Base-by-base conservation (phyloP, 2,113 vertebrate species). In the Pseudopipra pipra region DNA sequence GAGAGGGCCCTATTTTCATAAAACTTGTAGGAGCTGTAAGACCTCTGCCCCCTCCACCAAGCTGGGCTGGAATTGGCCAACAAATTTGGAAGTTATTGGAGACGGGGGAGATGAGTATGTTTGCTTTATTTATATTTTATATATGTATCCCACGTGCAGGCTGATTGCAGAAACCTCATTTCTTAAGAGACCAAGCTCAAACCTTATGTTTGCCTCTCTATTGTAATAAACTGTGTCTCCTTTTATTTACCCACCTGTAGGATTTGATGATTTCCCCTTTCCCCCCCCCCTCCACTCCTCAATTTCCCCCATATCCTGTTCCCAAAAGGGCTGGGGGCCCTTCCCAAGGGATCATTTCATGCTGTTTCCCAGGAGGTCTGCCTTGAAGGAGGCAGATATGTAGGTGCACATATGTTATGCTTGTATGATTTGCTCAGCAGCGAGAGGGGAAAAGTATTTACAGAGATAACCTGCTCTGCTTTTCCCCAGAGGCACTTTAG, bases 51-150 rank as follows among this genome's bases (percentile, higher is more conserved):
- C 91, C 33, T 97, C 68, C 84, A 47, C 80, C 51, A 23, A 91
- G 52, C 89, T 49, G 61, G 27, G 14, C 5, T 97, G 93, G 80
- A 96, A 63, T 12, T 65, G 93, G 94, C 96, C 93, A 81, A 67
- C 73, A 94, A 96, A 93, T 87, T 35, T 62, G 72, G 47, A 82
- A 91, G 89, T 96, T 96, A 95, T 95, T 94, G 89, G 96, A 93
- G 93, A 58, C 61, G 0, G 76, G 95, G 94, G 95, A 95, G 96
- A 95, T 68, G 63, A 93, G 89, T 92, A 85, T 95, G 87, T 97
- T 95, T 95, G 89, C 94, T 97, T 97, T 96, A 96, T 95, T 95
- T 96, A 89, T 97, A 61, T 95, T 96, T 95, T 93, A 95, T 97
- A 78, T 78, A 85, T 67, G 61, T 93, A 94, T 96, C 95, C 96